Percentiles rank a stretch among this genome's conserved stretches.
Conservation (phyloP, 2,113 vertebrate genomes). For the Malurus elegans region DNA sequence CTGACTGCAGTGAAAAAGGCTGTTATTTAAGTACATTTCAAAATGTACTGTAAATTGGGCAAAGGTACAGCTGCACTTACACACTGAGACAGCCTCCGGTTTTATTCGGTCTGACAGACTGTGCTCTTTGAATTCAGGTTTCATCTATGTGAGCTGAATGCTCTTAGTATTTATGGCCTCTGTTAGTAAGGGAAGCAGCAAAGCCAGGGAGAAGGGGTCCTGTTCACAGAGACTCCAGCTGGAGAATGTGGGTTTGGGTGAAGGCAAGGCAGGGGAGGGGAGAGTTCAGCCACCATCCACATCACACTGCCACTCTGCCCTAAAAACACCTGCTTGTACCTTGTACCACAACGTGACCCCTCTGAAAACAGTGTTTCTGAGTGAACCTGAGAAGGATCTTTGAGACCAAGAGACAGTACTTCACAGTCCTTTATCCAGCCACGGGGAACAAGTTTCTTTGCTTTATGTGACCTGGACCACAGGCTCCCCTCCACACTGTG, state of each 20-base stretch:
- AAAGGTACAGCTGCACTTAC: slow-evolving; percentile 37
- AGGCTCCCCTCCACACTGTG: not conserved
- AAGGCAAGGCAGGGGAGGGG: not conserved
- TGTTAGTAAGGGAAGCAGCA: not conserved
- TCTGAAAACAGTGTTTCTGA: not conserved
- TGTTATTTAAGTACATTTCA: slow-evolving; percentile 57
- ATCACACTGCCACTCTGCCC: not conserved
- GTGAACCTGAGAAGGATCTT: not conserved
- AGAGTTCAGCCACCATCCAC: not conserved
- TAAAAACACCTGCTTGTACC: not conserved
- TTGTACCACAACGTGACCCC: fast-evolving
- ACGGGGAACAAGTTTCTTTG: not conserved
- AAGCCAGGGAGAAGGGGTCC: not conserved
- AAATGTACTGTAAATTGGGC: slow-evolving; percentile 56
- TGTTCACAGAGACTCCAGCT: not conserved
- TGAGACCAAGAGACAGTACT: not conserved
- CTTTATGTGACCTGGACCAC: not conserved
- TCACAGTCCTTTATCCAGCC: not conserved
- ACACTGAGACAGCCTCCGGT: slow-evolving; percentile 10
- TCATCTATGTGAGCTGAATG: slow-evolving; percentile 39
- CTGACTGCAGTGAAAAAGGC: slow-evolving; percentile 24
- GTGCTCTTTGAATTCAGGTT: slow-evolving; percentile 36
- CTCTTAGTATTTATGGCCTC: not conserved
- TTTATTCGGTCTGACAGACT: slow-evolving; percentile 37
- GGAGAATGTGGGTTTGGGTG: not conserved